Evolutionary conservation across 2,113 vertebrate genomes (phyloP).

Genomic region (Amblyopsis rosae): DNA sequence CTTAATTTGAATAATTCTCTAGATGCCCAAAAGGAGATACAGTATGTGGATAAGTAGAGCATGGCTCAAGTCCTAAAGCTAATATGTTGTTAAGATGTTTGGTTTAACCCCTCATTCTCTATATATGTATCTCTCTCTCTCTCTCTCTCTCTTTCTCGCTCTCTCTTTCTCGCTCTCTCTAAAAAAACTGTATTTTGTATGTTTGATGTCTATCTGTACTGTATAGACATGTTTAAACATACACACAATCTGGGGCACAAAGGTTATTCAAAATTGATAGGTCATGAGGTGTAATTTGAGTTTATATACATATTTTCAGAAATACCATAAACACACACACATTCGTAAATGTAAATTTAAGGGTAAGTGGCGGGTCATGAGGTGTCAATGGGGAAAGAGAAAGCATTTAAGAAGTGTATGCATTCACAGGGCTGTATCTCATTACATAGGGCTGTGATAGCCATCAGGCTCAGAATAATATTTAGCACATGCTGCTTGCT

Average conservation of each 20-base stretch:
- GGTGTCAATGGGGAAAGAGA: conserved; percentile 51
- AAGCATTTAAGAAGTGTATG: conserved; percentile 45
- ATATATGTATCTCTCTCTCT: not conserved
- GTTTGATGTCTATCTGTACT: too few relatives aligned
- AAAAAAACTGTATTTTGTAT: too few relatives aligned
- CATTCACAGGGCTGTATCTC: conserved; percentile 71
- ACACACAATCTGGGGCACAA: too few relatives aligned
- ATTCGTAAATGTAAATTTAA: conserved; percentile 14
- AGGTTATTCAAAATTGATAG: too few relatives aligned
- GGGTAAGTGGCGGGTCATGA: conserved; percentile 56
- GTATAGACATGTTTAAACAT: too few relatives aligned
- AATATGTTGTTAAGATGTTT: conserved; percentile 36
- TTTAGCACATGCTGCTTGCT: conserved; percentile 95
- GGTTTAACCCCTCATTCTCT: not conserved
- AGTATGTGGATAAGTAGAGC: conserved; percentile 38
- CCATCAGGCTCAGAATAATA: conserved; percentile 93
- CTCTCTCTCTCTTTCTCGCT: not conserved
- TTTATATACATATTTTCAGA: too few relatives aligned
- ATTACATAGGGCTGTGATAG: conserved; percentile 88
- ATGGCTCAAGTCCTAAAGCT: conserved; percentile 58
- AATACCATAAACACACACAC: conserved; percentile 5
- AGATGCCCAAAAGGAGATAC: conserved; percentile 68
- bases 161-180: not conserved
- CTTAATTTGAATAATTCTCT: conserved; percentile 74
- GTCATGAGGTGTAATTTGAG: too few relatives aligned